Percentiles rank a stretch among this genome's conserved stretches.
Evolutionary conservation across 92 coral and sea anemone genomes (phyloP).

Genomic region (Porites divaricata): DNA sequence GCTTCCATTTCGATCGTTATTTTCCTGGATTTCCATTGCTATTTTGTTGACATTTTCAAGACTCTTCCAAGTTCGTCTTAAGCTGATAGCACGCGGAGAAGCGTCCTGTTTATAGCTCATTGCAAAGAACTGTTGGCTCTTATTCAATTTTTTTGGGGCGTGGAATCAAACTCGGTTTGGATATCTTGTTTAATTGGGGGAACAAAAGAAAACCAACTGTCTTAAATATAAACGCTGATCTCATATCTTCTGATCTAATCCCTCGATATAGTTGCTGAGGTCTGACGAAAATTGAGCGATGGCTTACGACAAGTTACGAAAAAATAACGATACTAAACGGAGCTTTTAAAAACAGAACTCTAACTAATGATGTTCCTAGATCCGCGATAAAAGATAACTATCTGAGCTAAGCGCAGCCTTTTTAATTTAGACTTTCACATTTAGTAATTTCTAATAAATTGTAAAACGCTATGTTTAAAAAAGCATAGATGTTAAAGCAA

Average conservation of each 20-base stretch:
- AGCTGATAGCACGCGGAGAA: slow-evolving; percentile 25
- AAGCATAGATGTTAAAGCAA: too few relatives aligned
- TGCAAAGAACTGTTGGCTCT: slow-evolving; percentile 31
- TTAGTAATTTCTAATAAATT: too few relatives aligned
- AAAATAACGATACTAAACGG: neutral
- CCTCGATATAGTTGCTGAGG: neutral
- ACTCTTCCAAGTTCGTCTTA: slow-evolving; percentile 82
- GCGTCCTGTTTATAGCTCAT: slow-evolving; percentile 32
- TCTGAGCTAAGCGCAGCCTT: too few relatives aligned
- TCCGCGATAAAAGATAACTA: too few relatives aligned
- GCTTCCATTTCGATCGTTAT: slow-evolving; percentile 37
- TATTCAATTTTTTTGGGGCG: slow-evolving; percentile 24
- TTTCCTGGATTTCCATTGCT: slow-evolving; percentile 84
- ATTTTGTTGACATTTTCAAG: slow-evolving; percentile 82
- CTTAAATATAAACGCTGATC: slow-evolving; percentile 36
- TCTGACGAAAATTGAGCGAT: slow-evolving; percentile 11
- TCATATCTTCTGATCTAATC: slow-evolving; percentile 23
- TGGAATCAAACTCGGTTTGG: slow-evolving; percentile 25
- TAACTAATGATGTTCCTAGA: neutral
- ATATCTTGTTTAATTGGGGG: neutral
- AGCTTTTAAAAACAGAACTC: neutral
- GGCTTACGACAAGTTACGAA: neutral
- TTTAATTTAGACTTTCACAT: too few relatives aligned
- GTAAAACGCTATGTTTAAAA: too few relatives aligned
- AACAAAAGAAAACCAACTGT: neutral